Conservation (phyloP, 2,888 invertebrate species). For the Philonicus albiceps region DNA sequence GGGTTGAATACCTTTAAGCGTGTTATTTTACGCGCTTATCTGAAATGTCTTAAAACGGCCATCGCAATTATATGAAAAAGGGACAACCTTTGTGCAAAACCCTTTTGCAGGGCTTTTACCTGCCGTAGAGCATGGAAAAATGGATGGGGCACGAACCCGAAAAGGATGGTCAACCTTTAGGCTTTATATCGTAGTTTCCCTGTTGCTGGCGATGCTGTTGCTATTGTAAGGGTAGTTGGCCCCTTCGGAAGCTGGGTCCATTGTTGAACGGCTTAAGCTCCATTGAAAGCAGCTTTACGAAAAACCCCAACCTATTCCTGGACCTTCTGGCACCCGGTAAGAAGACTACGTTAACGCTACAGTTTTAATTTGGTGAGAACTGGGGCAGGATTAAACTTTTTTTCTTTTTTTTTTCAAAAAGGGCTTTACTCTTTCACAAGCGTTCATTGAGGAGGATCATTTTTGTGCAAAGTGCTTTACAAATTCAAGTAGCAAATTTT, state of each 20-base stretch:
- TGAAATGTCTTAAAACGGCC: background rate
- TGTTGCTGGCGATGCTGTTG: conserved; percentile 13
- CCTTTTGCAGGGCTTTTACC: background rate
- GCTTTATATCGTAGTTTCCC: background rate
- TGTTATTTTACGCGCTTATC: conserved; percentile 6
- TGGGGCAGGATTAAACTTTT: conserved; percentile 2
- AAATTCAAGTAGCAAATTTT: background rate
- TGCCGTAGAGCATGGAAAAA: background rate
- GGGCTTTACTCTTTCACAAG: background rate
- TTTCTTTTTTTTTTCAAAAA: no score
- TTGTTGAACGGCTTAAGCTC: background rate
- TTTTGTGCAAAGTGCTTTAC: background rate
- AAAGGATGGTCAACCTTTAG: conserved; percentile 1
- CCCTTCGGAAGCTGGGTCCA: background rate
- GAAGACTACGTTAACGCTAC: background rate
- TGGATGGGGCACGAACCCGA: background rate
- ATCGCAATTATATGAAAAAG: background rate
- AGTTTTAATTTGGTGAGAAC: conserved; percentile 14
- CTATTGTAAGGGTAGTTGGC: background rate
- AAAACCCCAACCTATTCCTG: background rate
- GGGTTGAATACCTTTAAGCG: background rate
- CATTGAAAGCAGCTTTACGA: background rate
- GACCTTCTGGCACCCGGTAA: no score
- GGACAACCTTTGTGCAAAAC: background rate
- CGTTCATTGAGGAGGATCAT: background rate